Evolutionary conservation across 64 coral and sea anemone species (phyloP).

Genomic region (Hydrozoanthus tunicans): DNA sequence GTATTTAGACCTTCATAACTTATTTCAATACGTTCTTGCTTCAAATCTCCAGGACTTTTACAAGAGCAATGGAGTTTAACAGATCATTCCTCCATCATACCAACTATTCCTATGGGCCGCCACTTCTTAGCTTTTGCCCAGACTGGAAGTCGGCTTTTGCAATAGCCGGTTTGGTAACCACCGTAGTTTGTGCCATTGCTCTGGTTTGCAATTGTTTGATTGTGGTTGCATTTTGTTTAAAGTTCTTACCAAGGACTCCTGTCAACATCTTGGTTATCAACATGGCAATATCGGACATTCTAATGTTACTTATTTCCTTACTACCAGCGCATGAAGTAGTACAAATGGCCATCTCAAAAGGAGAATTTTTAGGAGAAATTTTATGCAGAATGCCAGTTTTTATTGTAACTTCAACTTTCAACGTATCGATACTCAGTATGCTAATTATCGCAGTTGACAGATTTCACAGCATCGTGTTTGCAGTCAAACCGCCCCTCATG

Average conservation of each 20-base stretch:
- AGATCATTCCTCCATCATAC: background rate
- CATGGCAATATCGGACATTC: slow-evolving; percentile 24
- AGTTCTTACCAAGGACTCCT: background rate
- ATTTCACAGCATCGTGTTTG: slow-evolving; percentile 29
- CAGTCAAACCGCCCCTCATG: background rate
- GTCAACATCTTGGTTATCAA: slow-evolving; percentile 8
- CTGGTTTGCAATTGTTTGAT: background rate
- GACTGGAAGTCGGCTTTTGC: background rate
- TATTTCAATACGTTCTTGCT: background rate
- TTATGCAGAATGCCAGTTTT: slow-evolving; percentile 9
- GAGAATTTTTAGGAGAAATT: background rate
- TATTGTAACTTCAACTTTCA: slow-evolving; percentile 19
- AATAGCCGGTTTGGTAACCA: background rate
- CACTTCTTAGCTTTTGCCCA: background rate
- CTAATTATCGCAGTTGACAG: slow-evolving; percentile 26
- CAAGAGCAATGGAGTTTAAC: background rate
- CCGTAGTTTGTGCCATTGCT: background rate
- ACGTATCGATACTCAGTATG: slow-evolving; percentile 37
- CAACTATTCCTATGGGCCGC: background rate
- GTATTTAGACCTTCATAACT: too few relatives aligned
- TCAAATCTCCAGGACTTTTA: background rate
- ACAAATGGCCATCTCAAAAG: background rate
- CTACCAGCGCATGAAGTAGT: background rate
- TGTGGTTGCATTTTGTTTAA: background rate
- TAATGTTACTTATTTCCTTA: background rate